Evolutionary conservation across 2,888 invertebrate genomes (phyloP).

Genomic region (Oscheius sp.): DNA sequence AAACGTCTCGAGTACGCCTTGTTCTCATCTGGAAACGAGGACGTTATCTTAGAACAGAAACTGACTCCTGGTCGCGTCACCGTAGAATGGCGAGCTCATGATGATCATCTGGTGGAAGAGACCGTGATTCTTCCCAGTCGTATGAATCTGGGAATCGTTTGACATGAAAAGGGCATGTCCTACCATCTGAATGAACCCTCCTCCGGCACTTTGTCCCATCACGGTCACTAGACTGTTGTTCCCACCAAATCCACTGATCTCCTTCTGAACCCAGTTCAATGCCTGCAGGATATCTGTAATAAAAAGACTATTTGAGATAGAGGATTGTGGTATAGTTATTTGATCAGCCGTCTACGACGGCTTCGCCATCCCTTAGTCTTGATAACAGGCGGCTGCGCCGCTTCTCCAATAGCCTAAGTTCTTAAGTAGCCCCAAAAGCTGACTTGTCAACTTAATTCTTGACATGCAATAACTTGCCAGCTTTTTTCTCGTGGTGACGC

Average conservation of each 20-base stretch:
- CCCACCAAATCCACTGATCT: conserved; percentile 34
- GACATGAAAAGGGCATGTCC: neutral
- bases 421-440: too few species aligned
- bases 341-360: too few species aligned
- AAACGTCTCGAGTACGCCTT: conserved; percentile 1
- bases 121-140: neutral
- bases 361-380: too few species aligned
- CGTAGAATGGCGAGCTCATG: conserved; percentile 15
- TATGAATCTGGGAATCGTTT: neutral
- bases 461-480: too few species aligned
- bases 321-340: too few species aligned
- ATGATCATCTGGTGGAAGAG: conserved; percentile 24
- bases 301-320: neutral
- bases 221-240: conserved; percentile 27
- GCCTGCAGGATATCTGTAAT: conserved; percentile 28
- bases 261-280: conserved; percentile 33
- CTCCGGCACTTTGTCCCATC: conserved; percentile 37
- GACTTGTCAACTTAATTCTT: too few species aligned
- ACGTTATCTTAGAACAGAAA: neutral
- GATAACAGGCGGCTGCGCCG: too few species aligned
- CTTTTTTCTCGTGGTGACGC: too few species aligned
- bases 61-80: conserved; percentile 3
- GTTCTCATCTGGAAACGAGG: neutral
- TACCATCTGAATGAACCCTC: conserved; percentile 3
- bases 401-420: too few species aligned